phyloP scores from a whole-genome alignment of 2,113 vertebrate genomes.

The Elephantulus edwardii region DNA sequence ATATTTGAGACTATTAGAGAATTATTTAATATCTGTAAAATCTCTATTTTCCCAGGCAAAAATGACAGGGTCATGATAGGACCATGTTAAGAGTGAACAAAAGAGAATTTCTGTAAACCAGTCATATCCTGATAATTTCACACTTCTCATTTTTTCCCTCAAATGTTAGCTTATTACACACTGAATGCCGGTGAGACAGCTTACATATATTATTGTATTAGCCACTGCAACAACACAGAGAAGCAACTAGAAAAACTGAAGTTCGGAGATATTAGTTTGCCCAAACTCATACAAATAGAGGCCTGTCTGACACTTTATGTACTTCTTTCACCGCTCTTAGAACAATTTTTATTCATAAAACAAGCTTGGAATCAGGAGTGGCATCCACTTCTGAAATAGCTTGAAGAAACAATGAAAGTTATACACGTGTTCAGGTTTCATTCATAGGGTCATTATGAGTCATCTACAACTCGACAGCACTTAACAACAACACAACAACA shows the following conservation, averaged over 20 bases:
- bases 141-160: not conserved
- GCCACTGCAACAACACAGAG: not conserved
- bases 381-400: too few species aligned
- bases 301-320: not conserved
- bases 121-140: not conserved
- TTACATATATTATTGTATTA: not conserved
- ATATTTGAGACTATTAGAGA: not conserved
- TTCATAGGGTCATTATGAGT: too few species aligned
- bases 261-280: not conserved
- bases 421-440: too few species aligned
- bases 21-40: not conserved
- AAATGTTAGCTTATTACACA: not conserved
- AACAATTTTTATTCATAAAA: not conserved
- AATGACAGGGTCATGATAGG: not conserved
- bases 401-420: too few species aligned
- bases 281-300: not conserved
- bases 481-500: too few species aligned
- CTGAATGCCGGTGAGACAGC: not conserved
- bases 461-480: too few species aligned
- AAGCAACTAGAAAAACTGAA: not conserved
- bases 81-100: not conserved
- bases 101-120: not conserved
- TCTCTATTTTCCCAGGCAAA: not conserved
- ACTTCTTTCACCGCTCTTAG: not conserved
- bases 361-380: too few species aligned